A percentile compares a stretch with the other conserved stretches of the same genome.
phyloP scores from a whole-genome alignment of 2,113 vertebrate species.

The Empidonax alnorum region DNA sequence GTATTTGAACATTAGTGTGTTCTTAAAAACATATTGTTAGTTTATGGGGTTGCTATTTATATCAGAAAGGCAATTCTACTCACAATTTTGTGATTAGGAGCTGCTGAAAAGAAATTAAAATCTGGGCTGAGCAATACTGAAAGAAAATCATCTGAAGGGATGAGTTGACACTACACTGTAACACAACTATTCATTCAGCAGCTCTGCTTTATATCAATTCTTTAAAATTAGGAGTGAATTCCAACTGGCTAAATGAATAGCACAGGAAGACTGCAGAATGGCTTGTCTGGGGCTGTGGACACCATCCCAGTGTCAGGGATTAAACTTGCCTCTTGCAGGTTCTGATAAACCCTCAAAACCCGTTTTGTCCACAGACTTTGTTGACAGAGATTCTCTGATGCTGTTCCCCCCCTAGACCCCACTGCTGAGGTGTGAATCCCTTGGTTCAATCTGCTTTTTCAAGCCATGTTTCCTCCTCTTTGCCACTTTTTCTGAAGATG shows the following conservation, averaged over 20 bases:
- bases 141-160: not conserved
- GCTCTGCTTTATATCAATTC: not conserved
- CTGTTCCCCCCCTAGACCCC: not conserved
- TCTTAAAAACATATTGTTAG: not conserved
- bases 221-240: not conserved
- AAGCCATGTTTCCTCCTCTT: not conserved
- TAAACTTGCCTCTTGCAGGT: not conserved
- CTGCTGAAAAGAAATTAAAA: not conserved
- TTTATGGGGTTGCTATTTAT: not conserved
- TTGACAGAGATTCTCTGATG: not conserved
- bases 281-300: not conserved
- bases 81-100: not conserved
- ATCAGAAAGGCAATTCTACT: not conserved
- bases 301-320: not conserved
- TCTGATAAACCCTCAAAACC: not conserved
- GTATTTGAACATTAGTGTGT: not conserved
- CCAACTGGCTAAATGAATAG: not conserved
- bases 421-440: not conserved
- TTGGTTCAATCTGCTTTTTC: not conserved
- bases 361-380: not conserved
- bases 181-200: not conserved
- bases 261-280: not conserved
- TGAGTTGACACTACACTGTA: not conserved
- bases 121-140: not conserved
- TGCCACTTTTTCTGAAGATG: not conserved